Percentiles rank a stretch among this genome's conserved stretches.
Conservation (phyloP, 2,888 invertebrate genomes). For the Hypena proboscidalis region DNA sequence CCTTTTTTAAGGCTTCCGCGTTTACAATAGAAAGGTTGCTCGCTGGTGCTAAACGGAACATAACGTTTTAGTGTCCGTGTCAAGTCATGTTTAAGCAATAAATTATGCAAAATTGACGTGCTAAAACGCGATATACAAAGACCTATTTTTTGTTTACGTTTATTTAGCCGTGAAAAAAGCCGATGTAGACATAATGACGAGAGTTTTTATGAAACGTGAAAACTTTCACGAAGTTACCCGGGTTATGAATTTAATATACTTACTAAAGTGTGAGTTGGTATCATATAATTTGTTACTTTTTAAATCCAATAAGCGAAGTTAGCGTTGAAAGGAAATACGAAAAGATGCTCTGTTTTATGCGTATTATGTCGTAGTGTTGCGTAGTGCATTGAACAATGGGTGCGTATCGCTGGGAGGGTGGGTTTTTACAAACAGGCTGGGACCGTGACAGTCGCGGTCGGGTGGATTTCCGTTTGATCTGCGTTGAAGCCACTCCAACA, state of each 20-base stretch:
- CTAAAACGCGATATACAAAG: conserved; percentile 51
- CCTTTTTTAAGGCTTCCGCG: conserved; percentile 42
- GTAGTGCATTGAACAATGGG: too few species aligned
- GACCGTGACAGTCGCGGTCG: too few species aligned
- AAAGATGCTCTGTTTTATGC: too few species aligned
- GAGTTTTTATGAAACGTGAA: conserved; percentile 31
- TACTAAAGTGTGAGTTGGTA: conserved; percentile 27
- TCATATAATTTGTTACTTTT: conserved; percentile 23
- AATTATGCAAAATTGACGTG: conserved; percentile 61
- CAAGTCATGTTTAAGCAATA: conserved; percentile 63
- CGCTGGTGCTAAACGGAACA: conserved; percentile 41
- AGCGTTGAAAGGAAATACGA: too few species aligned
- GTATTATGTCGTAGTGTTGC: too few species aligned
- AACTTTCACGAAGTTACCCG: conserved; percentile 29
- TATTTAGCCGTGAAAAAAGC: conserved; percentile 44
- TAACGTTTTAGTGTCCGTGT: conserved; percentile 43
- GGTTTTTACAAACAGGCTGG: too few species aligned
- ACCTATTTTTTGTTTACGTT: conserved; percentile 47
- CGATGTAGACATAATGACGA: conserved; percentile 32
- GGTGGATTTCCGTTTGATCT: too few species aligned
- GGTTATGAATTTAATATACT: conserved; percentile 43
- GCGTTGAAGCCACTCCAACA: too few species aligned
- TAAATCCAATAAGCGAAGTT: conserved; percentile 22
- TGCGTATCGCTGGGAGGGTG: too few species aligned
- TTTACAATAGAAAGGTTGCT: conserved; percentile 30